A percentile compares a stretch with the other conserved stretches of the same genome.
phyloP scores from a whole-genome alignment of 2,888 invertebrate species.

The Selenia dentaria region DNA sequence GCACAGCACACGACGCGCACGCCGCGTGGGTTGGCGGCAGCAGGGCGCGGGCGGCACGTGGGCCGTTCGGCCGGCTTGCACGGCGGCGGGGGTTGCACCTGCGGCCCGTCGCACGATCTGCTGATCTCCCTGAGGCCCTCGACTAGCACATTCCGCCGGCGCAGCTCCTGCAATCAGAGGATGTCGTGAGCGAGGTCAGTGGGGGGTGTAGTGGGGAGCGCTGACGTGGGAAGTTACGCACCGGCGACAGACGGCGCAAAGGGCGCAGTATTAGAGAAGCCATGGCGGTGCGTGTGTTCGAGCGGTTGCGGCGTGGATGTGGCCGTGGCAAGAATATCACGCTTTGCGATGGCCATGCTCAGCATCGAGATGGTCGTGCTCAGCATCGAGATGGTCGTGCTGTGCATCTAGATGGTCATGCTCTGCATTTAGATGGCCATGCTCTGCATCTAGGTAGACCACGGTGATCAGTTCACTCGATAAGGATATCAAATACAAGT shows the following conservation, averaged over 20 bases:
- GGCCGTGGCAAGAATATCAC: too few relatives aligned
- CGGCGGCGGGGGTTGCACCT: conserved; percentile 21
- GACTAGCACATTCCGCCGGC: too few relatives aligned
- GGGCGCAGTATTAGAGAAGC: conserved; percentile 6
- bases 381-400: neutral
- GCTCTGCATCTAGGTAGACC: too few relatives aligned
- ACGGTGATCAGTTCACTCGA: too few relatives aligned
- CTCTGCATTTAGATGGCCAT: too few relatives aligned
- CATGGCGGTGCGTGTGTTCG: conserved; percentile 8
- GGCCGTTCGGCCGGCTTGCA: conserved; percentile 32
- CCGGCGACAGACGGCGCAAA: neutral
- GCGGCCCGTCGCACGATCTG: conserved; percentile 30
- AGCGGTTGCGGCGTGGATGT: neutral
- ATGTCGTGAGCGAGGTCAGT: neutral
- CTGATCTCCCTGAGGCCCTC: conserved; percentile 17
- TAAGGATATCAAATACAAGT: too few relatives aligned
- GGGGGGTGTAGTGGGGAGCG: conserved; percentile 2
- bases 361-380: too few relatives aligned
- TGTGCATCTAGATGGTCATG: conserved; percentile 10
- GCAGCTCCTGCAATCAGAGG: conserved; percentile 9
- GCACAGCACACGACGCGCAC: conserved; percentile 46
- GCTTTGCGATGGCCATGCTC: too few relatives aligned
- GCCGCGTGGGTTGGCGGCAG: conserved; percentile 19
- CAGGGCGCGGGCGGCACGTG: conserved; percentile 24
- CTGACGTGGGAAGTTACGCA: neutral